Percentiles rank a stretch among this genome's conserved stretches.
phyloP scores from a whole-genome alignment of 2,888 invertebrate genomes.

The Tetragonisca angustula region DNA sequence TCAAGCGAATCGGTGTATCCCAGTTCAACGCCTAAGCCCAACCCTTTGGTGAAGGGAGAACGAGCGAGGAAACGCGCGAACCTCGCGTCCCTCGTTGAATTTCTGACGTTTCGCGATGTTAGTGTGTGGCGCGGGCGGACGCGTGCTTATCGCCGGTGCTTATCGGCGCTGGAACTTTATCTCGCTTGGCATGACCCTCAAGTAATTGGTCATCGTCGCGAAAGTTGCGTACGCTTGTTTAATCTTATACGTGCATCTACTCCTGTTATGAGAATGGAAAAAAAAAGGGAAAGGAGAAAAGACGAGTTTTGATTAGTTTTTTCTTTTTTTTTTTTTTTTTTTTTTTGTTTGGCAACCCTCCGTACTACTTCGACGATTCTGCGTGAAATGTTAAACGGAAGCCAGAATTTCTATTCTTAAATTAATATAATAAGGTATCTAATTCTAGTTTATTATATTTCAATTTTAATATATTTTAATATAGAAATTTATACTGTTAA shows the following conservation, averaged over 20 bases:
- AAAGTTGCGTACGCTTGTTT: not conserved
- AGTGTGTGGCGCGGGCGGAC: not conserved
- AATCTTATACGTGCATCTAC: slow-evolving; percentile 15
- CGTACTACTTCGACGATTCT: not conserved
- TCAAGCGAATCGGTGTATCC: slow-evolving; percentile 8
- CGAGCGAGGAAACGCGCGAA: not conserved
- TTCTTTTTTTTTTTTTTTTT: too few relatives aligned
- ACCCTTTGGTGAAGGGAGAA: slow-evolving; percentile 10
- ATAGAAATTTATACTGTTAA: too few relatives aligned
- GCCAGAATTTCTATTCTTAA: too few relatives aligned
- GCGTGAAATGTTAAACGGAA: not conserved
- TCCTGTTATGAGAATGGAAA: not conserved
- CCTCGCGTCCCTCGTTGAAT: not conserved
- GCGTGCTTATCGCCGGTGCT: slow-evolving; percentile 5
- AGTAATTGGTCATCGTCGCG: slow-evolving; percentile 11
- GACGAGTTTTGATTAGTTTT: not conserved
- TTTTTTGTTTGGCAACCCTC: not conserved
- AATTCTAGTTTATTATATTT: too few relatives aligned
- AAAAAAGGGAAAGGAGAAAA: not conserved
- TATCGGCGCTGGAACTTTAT: slow-evolving; percentile 8
- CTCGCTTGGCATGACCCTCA: not conserved
- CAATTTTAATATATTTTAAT: too few relatives aligned
- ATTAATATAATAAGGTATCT: too few relatives aligned
- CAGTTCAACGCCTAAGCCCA: not conserved
- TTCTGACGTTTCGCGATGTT: not conserved